Conservation (phyloP, 1,140 invertebrate species). For the Archegozetes longisetosus region DNA sequence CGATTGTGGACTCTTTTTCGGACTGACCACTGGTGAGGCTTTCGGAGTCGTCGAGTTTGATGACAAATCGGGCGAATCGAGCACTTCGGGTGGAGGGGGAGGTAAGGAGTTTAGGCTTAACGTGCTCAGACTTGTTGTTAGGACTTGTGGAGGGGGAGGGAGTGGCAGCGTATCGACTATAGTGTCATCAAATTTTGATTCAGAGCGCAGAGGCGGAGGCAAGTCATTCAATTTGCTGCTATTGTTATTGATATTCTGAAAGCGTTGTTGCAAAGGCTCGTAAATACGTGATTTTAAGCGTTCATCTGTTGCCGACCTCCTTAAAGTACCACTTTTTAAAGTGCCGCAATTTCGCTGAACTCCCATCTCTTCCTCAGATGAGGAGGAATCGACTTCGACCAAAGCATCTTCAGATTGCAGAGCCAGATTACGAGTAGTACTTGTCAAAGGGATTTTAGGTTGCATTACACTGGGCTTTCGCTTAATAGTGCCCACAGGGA, state of each 20-base stretch:
- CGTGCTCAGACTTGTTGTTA: constrained; percentile 20
- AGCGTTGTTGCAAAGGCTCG: constrained; percentile 14
- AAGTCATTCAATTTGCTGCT: neutral
- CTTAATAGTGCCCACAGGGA: constrained; percentile 32
- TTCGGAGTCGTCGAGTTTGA: constrained; percentile 25
- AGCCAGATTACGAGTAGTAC: constrained; percentile 56
- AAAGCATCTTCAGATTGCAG: constrained; percentile 20
- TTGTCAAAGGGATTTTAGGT: constrained; percentile 63
- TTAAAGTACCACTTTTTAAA: constrained; percentile 17
- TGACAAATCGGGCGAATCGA: constrained; percentile 20
- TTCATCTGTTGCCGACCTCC: constrained; percentile 27
- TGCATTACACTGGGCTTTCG: constrained; percentile 23
- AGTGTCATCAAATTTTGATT: neutral
- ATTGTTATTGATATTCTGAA: constrained; percentile 9
- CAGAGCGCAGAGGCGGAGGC: neutral
- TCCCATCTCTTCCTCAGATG: constrained; percentile 8
- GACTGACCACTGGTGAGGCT: constrained; percentile 50
- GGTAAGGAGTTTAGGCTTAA: constrained; percentile 27
- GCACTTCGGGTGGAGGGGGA: constrained; percentile 26
- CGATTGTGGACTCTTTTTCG: constrained; percentile 46
- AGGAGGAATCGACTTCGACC: neutral
- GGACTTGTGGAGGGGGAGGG: constrained; percentile 26
- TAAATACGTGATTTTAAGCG: constrained; percentile 1
- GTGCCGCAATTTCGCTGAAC: neutral
- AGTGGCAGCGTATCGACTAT: constrained; percentile 23